A percentile compares a stretch with the other conserved stretches of the same genome.
These are phyloP conservation scores for Argyresthia goedartella DNA, from an alignment of 2,888 invertebrate species.

Conservation along the genomic window DNA sequence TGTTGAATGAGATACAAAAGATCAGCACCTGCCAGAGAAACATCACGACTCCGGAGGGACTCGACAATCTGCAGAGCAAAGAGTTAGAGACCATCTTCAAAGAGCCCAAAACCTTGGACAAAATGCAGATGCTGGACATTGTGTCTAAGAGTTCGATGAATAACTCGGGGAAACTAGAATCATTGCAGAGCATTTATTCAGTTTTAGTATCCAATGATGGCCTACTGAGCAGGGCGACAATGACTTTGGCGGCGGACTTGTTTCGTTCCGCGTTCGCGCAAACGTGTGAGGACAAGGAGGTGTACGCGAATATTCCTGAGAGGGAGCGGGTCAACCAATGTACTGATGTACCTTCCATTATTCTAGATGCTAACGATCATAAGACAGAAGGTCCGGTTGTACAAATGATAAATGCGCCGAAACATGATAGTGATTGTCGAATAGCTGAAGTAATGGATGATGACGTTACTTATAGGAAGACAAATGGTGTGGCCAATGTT, in stretches of 20 bases:
- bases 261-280: conserved; percentile 1
- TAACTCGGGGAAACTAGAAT: conserved; percentile 29
- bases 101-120: conserved; percentile 13
- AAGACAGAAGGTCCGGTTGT: no score
- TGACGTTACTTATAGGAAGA: conserved; percentile 22
- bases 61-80: conserved; percentile 8
- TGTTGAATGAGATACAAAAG: conserved; percentile 55
- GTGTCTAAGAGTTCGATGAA: conserved; percentile 33
- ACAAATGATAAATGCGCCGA: no score
- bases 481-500: conserved; percentile 24
- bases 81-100: conserved; percentile 25
- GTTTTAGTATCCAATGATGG: conserved; percentile 25
- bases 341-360: conserved; percentile 33
- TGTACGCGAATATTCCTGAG: conserved; percentile 23
- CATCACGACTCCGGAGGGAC: conserved; percentile 14
- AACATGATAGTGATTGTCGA: no score
- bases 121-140: conserved; percentile 3
- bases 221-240: background rate
- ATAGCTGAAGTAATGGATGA: conserved; percentile 21
- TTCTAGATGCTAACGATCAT: no score
- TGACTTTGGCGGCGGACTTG: background rate
- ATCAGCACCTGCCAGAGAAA: conserved; percentile 41
- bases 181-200: conserved; percentile 29
- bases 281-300: conserved; percentile 33
- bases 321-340: conserved; percentile 23